phyloP scores from a whole-genome alignment of 2,113 vertebrate genomes.

The Eudyptes chrysolophus region DNA sequence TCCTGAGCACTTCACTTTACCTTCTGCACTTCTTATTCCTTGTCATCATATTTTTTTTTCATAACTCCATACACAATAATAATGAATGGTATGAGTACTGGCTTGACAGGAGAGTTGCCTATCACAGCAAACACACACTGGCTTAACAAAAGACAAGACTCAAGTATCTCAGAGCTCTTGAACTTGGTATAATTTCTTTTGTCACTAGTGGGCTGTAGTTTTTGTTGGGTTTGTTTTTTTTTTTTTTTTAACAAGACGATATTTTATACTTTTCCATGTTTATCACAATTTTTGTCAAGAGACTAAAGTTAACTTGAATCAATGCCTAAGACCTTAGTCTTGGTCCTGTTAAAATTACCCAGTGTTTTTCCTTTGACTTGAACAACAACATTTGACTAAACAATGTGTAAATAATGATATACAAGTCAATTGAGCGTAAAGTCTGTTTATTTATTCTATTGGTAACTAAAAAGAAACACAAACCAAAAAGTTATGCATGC shows the following conservation, averaged over 20 bases:
- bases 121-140: neutral
- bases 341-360: neutral
- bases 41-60: neutral
- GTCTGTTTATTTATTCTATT: neutral
- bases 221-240: neutral
- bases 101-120: neutral
- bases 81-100: neutral
- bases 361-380: neutral
- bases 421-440: neutral
- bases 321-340: neutral
- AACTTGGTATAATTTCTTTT: neutral
- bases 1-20: neutral
- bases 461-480: neutral
- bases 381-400: neutral
- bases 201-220: neutral
- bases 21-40: neutral
- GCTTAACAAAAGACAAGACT: neutral
- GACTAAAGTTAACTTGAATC: neutral
- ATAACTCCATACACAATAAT: neutral
- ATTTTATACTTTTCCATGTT: neutral
- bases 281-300: conserved; percentile 18
- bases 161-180: neutral
- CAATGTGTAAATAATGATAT: neutral
- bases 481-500: neutral
- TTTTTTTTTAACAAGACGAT: neutral